Percentiles rank a stretch among this genome's conserved stretches.
These are phyloP conservation scores for human DNA, from an alignment of 2,113 vertebrate genomes.

Conservation along the genomic window GRCh38 chr5:125668501-125669000, in stretches of 20 bases:
- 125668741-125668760: not conserved
- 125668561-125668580: not conserved
- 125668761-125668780: not conserved
- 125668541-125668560: not conserved
- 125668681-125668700: slow-evolving; percentile 30
- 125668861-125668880: slow-evolving; percentile 13
- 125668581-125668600: not conserved
- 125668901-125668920: slow-evolving; percentile 44
- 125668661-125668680: slow-evolving; percentile 28
- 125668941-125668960: not conserved
- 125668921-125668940: slow-evolving; percentile 57
- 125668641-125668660: not conserved
- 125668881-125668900: not conserved
- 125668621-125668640: not conserved
- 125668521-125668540: not conserved
- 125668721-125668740: not conserved
- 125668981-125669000: slow-evolving; percentile 47
- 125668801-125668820: not conserved
- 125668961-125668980: slow-evolving; percentile 51
- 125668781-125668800: not conserved
- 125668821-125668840: not conserved
- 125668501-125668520: not conserved
- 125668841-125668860: slow-evolving; percentile 1
- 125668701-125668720: not conserved
- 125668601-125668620: not conserved